These are phyloP conservation scores for Epistrophe grossulariae DNA, from an alignment of 2,888 invertebrate species.

Conservation along the genomic window DNA sequence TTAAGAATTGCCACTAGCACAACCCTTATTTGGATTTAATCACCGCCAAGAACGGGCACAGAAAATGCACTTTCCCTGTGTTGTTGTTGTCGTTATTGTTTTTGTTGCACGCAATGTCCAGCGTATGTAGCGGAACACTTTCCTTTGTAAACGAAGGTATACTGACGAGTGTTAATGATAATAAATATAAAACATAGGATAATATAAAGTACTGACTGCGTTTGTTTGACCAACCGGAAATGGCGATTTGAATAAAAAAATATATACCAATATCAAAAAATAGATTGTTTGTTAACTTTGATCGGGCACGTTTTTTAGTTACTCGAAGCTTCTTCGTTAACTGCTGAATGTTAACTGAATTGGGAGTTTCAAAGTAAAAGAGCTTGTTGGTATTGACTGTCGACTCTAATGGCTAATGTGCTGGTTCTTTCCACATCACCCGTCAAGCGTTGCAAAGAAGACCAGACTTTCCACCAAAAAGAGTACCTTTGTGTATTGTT, in stretches of 20 bases:
- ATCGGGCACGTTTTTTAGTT: constrained; percentile 13
- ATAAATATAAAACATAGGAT: neutral
- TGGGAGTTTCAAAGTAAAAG: constrained; percentile 25
- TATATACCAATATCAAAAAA: neutral
- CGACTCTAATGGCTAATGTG: constrained; percentile 39
- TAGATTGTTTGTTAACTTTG: neutral
- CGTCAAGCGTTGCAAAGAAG: constrained; percentile 83
- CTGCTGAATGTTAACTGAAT: constrained; percentile 80
- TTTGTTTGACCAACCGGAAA: constrained; percentile 70
- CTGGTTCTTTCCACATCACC: constrained; percentile 82
- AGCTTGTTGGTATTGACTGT: constrained; percentile 7
- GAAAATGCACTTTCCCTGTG: constrained; percentile 68
- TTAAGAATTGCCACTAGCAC: constrained; percentile 14
- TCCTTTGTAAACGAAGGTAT: constrained; percentile 26
- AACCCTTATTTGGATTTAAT: constrained; percentile 60
- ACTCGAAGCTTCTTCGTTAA: constrained; percentile 70
- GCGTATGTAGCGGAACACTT: constrained; percentile 62
- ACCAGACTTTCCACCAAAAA: constrained; percentile 46
- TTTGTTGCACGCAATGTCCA: constrained; percentile 68
- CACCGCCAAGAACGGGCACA: constrained; percentile 39
- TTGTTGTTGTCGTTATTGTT: neutral
- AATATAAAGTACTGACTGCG: constrained; percentile 32
- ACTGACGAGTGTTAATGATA: constrained; percentile 32
- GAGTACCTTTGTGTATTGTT: constrained; percentile 47
- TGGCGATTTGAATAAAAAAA: constrained; percentile 41